Percentiles rank a stretch among this genome's conserved stretches.
Evolutionary conservation across 92 coral and sea anemone species (phyloP).

Genomic region (Epizoanthus scotinus): DNA sequence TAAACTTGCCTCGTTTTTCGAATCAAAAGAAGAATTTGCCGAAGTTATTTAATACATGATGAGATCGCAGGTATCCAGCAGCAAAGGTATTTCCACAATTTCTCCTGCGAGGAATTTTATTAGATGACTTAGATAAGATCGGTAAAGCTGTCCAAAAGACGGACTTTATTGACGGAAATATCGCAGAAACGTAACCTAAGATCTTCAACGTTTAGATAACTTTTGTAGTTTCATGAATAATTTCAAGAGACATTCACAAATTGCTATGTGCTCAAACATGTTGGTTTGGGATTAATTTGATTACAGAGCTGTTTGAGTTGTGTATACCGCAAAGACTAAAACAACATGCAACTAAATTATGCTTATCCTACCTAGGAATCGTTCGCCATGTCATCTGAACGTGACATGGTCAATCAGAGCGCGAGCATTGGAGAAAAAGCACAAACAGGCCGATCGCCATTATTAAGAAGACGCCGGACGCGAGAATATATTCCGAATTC

Average conservation of each 20-base stretch:
- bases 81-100: not conserved
- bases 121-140: constrained; percentile 13
- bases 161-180: constrained; percentile 18
- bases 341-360: not conserved
- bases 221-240: not conserved
- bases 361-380: not conserved
- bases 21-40: not conserved
- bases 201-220: not conserved
- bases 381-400: constrained; percentile 49
- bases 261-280: not conserved
- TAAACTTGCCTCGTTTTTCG: not conserved
- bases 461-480: constrained; percentile 73
- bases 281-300: not conserved
- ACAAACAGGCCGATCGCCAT: constrained; percentile 75
- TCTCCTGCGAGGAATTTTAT: not conserved
- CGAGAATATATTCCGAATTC: constrained; percentile 80
- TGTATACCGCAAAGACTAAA: not conserved
- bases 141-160: constrained; percentile 25
- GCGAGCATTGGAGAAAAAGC: constrained; percentile 65
- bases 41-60: not conserved
- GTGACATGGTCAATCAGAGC: constrained; percentile 49
- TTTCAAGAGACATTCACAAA: not conserved
- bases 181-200: not conserved
- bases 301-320: not conserved
- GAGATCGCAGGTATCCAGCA: not conserved